These are phyloP conservation scores for Pentalonia nigronervosa DNA, from an alignment of 1,140 invertebrate genomes.

Conservation along the genomic window DNA sequence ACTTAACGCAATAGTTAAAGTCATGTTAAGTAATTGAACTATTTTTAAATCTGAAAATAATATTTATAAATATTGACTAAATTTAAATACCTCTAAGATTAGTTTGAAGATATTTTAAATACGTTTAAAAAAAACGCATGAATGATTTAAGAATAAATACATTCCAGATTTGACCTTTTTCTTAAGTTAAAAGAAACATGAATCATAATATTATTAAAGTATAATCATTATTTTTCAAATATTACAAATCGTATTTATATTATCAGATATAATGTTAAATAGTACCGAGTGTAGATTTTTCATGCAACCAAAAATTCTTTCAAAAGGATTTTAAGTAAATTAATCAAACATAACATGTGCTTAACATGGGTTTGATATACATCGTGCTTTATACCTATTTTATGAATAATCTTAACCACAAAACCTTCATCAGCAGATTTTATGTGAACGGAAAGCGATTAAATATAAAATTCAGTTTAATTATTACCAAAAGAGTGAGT, in stretches of 20 bases:
- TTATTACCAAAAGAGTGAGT: background rate
- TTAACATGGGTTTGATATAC: background rate
- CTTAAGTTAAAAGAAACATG: background rate
- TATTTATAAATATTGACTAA: background rate
- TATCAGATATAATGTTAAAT: background rate
- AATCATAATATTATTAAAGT: background rate
- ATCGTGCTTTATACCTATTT: background rate
- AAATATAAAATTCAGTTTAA: background rate
- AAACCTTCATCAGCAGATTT: background rate
- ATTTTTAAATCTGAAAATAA: too few species aligned
- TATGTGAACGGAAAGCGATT: background rate
- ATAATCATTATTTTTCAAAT: background rate
- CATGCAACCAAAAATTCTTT: background rate
- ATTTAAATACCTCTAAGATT: background rate
- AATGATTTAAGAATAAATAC: background rate
- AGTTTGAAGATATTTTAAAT: background rate
- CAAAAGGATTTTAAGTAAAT: slow-evolving; percentile 10
- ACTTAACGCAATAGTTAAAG: too few species aligned
- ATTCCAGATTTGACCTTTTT: background rate
- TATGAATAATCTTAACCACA: background rate
- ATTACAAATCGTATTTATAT: background rate
- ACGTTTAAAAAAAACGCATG: background rate
- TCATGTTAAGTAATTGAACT: too few species aligned
- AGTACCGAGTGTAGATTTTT: background rate
- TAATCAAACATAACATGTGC: background rate